Conservation (phyloP, 2,113 vertebrate species). For the zebrafish (Danio rerio) region GRCz12tu NC_133176.1:33932001-33932500, state of each 20-base stretch:
- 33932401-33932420: conserved; percentile 46
- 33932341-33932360: conserved; percentile 53
- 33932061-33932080: not conserved
- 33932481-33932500: conserved; percentile 54
- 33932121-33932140: not conserved
- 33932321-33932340: conserved; percentile 58
- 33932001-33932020: conserved; percentile 14
- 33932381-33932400: conserved; percentile 28
- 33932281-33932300: conserved; percentile 42
- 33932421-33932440: conserved; percentile 29
- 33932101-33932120: too few species aligned
- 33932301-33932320: conserved; percentile 54
- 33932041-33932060: not conserved
- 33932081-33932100: too few species aligned
- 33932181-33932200: conserved; percentile 34
- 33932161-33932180: conserved; percentile 12
- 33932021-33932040: conserved; percentile 10
- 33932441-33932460: conserved; percentile 42
- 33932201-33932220: conserved; percentile 52
- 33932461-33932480: conserved; percentile 52
- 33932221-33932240: conserved; percentile 51
- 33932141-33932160: not conserved
- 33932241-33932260: conserved; percentile 52
- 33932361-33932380: conserved; percentile 36
- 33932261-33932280: conserved; percentile 55